phyloP scores from a whole-genome alignment of 2,888 invertebrate genomes.

The Oxycera nigricornis region DNA sequence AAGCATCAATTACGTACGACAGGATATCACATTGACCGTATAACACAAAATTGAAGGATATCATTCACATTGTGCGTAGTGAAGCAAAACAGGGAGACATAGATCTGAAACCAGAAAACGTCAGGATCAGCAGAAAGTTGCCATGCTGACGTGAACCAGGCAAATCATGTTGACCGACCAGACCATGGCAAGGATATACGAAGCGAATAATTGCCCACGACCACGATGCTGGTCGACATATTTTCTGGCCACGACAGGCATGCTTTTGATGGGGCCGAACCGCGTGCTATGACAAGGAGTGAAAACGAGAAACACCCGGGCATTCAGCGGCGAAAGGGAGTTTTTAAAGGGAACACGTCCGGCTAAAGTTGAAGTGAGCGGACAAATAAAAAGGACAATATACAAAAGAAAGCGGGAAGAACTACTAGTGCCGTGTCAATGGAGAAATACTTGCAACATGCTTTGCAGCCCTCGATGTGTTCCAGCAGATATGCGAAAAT shows the following conservation, averaged over 20 bases:
- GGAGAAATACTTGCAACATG: not conserved
- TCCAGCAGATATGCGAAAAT: slow-evolving; percentile 6
- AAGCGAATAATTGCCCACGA: not conserved
- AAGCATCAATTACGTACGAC: too few species aligned
- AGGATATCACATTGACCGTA: too few species aligned
- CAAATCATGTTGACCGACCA: not conserved
- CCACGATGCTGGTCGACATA: not conserved
- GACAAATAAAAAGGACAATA: not conserved
- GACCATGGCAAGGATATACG: not conserved
- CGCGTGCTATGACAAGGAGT: not conserved
- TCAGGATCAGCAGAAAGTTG: not conserved
- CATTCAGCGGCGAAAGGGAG: not conserved
- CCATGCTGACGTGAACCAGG: not conserved
- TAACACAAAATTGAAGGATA: too few species aligned
- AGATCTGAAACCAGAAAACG: not conserved
- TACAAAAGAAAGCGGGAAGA: not conserved
- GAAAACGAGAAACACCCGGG: not conserved
- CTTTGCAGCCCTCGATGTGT: not conserved
- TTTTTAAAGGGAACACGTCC: slow-evolving; percentile 6
- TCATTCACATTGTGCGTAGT: too few species aligned
- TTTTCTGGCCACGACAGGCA: not conserved
- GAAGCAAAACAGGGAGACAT: too few species aligned
- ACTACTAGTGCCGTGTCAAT: slow-evolving; percentile 9
- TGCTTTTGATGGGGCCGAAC: not conserved
- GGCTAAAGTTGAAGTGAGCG: slow-evolving; percentile 2